phyloP scores from a whole-genome alignment of 1,140 invertebrate genomes.

The Drosophila pruinosa region DNA sequence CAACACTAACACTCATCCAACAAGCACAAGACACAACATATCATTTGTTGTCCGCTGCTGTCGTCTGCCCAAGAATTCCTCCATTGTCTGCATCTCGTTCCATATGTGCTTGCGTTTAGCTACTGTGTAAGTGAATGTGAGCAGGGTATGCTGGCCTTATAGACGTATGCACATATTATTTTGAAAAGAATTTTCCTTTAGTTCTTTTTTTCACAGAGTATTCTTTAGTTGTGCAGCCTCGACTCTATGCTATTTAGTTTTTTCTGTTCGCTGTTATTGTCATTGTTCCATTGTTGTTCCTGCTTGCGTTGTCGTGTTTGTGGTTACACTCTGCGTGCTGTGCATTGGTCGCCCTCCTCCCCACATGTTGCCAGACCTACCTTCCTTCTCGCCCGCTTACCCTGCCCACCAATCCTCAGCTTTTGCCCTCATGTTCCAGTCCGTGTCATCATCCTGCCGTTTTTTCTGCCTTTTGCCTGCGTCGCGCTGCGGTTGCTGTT shows the following conservation, averaged over 20 bases:
- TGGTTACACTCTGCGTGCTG: slow-evolving; percentile 67
- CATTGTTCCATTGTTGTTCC: slow-evolving; percentile 59
- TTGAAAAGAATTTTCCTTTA: background rate
- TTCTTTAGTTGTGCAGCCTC: background rate
- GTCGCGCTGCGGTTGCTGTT: slow-evolving; percentile 50
- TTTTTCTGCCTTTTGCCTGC: slow-evolving; percentile 53
- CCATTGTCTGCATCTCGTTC: slow-evolving; percentile 12
- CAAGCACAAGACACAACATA: slow-evolving; percentile 58
- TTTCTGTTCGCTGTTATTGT: slow-evolving; percentile 32
- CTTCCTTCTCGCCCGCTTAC: background rate
- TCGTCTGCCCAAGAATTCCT: slow-evolving; percentile 26
- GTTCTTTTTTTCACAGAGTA: background rate
- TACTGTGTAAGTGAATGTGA: background rate
- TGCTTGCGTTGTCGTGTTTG: slow-evolving; percentile 70
- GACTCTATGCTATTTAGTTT: background rate
- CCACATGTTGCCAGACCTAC: background rate
- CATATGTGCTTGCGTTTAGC: slow-evolving; percentile 25
- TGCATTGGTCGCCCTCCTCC: slow-evolving; percentile 25
- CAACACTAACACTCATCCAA: slow-evolving; percentile 37
- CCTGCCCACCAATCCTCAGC: background rate
- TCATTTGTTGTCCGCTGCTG: slow-evolving; percentile 53
- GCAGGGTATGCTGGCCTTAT: background rate
- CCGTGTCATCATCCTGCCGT: slow-evolving; percentile 19
- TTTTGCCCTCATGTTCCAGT: background rate
- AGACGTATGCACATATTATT: too few species aligned